Base-by-base conservation (phyloP, 92 coral and sea anemone genomes). In the Parazoanthus swiftii region DNA sequence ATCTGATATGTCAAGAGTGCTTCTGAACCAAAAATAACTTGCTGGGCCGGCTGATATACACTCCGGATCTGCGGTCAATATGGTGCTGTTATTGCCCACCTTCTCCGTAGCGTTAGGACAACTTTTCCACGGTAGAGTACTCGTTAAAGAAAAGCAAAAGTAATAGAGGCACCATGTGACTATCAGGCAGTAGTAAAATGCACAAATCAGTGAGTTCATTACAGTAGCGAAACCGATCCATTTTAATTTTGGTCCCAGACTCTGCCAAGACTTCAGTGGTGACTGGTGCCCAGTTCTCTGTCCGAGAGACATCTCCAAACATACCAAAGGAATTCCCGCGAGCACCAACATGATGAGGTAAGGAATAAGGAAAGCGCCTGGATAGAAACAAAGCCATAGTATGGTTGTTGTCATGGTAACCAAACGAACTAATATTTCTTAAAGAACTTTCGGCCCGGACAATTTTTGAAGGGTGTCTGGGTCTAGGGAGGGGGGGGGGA, bases 301-400 rank as follows among this genome's bases (percentile, higher is more conserved):
- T 39, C 99, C 98, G 23, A 97, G 91, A 0, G 98, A 95, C 93
- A 97, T 93, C 76, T 97, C 99, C 88, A 97, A 90, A 76, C 99
- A 97, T n/a, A 91, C 89, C 81, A 97, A 50, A 1, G 99, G 99
- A 59, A 95, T 97, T 66, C 99, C 99, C 70, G 93, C 98, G 20
- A 97, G 77, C 5, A 97, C 85, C 15, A 97, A 91, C 98, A 97
- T 95, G 48, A 97, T 72, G 86, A 93, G 66, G 85, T 97, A 97
- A 0, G 99, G 98, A 59, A 97, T 86, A 63, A 97, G 90, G 51
- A 97, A 97, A 77, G 98, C 95, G 1, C 95, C 99, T 97, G 79
- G 23, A 85, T 21, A 35, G 68, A 80, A 71, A 23, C 8, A 65
- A 77, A 36, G 37, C 38, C n/a, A 20, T 29, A 33, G 44, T 6